Percentiles rank a stretch among this genome's conserved stretches.
Evolutionary conservation across 2,888 invertebrate genomes (phyloP).

Genomic region (Cremastinae sp.): DNA sequence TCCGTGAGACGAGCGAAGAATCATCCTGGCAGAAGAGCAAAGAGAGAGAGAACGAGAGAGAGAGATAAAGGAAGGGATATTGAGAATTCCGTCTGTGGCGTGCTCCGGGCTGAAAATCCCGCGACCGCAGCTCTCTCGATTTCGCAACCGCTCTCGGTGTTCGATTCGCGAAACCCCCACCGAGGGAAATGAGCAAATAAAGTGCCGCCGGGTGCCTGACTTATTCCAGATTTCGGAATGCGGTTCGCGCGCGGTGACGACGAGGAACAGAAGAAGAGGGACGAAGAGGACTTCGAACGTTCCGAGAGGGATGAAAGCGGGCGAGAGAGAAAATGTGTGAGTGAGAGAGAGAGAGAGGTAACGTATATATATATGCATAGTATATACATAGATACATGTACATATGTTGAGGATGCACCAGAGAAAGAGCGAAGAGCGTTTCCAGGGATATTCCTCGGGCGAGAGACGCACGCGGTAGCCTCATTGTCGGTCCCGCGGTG

Average conservation of each 20-base stretch:
- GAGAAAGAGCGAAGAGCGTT: conserved; percentile 19
- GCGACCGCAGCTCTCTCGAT: conserved; percentile 9
- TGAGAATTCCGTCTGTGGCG: conserved; percentile 23
- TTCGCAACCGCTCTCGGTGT: conserved; percentile 12
- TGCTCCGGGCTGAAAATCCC: conserved; percentile 43
- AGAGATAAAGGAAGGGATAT: not conserved
- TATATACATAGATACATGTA: too few relatives aligned
- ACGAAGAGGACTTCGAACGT: conserved; percentile 38
- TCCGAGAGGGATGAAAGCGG: conserved; percentile 40
- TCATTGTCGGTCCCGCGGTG: conserved; percentile 62
- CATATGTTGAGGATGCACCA: too few relatives aligned
- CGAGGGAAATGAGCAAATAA: conserved; percentile 77
- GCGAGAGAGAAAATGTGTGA: conserved; percentile 22
- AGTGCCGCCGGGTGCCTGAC: conserved; percentile 71
- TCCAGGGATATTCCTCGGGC: conserved; percentile 46
- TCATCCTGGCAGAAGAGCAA: conserved; percentile 45
- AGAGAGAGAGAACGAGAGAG: conserved; percentile 38
- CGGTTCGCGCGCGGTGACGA: conserved; percentile 63
- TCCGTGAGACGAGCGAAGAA: conserved; percentile 28
- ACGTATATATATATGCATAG: not conserved
- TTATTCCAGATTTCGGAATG: conserved; percentile 76
- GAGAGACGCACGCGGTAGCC: conserved; percentile 58
- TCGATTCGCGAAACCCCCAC: conserved; percentile 57
- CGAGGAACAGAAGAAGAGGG: conserved; percentile 46
- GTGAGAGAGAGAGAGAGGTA: conserved; percentile 24